Evolutionary conservation across 2,888 invertebrate species (phyloP).

Genomic region (Agrotis ipsilon): DNA sequence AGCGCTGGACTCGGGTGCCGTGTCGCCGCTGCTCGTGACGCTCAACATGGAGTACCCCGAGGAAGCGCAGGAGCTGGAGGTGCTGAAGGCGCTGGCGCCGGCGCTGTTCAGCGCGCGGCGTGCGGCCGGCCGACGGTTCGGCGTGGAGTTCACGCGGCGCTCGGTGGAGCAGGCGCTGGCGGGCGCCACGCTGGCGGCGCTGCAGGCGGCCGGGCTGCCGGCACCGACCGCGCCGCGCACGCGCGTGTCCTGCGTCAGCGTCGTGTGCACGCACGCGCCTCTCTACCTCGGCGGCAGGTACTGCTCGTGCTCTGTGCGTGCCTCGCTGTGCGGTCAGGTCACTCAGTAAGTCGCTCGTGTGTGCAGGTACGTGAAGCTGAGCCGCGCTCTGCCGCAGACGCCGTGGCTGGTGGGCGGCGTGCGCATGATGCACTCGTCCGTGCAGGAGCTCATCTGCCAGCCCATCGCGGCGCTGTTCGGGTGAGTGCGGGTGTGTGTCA

Average conservation of each 20-base stretch:
- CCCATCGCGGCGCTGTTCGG: slow-evolving; percentile 92
- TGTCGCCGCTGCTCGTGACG: slow-evolving; percentile 92
- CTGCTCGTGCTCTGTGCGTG: not conserved
- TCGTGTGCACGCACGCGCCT: slow-evolving; percentile 77
- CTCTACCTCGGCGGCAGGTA: slow-evolving; percentile 86
- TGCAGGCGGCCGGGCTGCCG: slow-evolving; percentile 71
- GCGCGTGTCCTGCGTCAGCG: slow-evolving; percentile 91
- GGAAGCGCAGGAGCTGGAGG: slow-evolving; percentile 88
- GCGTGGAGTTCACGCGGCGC: slow-evolving; percentile 92
- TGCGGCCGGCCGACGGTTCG: slow-evolving; percentile 78
- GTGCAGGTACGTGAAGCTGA: slow-evolving; percentile 95
- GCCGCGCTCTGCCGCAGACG: slow-evolving; percentile 96
- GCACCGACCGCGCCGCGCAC: slow-evolving; percentile 82
- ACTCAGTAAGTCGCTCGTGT: slow-evolving; percentile 63
- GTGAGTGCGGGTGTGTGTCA: slow-evolving; percentile 81
- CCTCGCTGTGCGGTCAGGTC: not conserved
- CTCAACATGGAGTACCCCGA: slow-evolving; percentile 91
- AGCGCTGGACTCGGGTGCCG: slow-evolving; percentile 90
- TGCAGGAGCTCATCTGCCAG: slow-evolving; percentile 96
- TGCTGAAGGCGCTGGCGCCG: slow-evolving; percentile 84
- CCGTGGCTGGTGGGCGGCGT: slow-evolving; percentile 97
- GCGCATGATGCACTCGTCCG: slow-evolving; percentile 95
- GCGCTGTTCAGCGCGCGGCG: slow-evolving; percentile 81
- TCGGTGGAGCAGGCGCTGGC: slow-evolving; percentile 91
- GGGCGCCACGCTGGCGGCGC: slow-evolving; percentile 80